Conservation (phyloP, 2,113 vertebrate genomes). For the Indicator indicator region DNA sequence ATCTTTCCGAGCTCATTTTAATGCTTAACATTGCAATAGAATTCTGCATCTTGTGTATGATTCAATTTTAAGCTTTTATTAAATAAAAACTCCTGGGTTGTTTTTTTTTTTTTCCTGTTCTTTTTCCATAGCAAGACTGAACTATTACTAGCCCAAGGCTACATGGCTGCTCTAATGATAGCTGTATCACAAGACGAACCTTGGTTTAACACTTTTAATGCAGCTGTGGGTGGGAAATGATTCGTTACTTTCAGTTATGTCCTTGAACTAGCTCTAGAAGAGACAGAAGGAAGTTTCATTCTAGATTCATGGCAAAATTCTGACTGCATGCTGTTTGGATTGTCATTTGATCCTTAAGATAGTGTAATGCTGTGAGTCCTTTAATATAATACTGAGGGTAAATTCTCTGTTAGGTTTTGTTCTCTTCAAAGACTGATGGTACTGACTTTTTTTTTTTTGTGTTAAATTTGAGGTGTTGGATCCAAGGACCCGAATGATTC, state of each 20-base stretch:
- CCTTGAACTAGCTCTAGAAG: too few relatives aligned
- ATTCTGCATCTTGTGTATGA: too few relatives aligned
- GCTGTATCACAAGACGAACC: not conserved
- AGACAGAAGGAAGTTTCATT: not conserved
- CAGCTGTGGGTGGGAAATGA: not conserved
- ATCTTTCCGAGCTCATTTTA: not conserved
- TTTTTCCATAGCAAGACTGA: not conserved
- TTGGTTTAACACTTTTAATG: not conserved
- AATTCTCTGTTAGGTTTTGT: not conserved
- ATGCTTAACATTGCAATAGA: not conserved
- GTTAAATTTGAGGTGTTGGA: conserved; percentile 86
- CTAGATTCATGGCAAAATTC: not conserved
- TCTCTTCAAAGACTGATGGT: not conserved
- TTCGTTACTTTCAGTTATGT: not conserved
- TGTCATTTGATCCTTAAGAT: not conserved
- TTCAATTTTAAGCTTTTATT: not conserved
- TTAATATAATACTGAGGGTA: not conserved
- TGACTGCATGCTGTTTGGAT: not conserved
- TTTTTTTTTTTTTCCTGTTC: not conserved
- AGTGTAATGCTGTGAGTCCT: not conserved
- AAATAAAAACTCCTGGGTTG: not conserved
- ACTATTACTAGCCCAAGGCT: not conserved
- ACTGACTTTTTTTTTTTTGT: not conserved
- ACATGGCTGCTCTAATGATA: not conserved
- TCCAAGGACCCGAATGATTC: conserved; percentile 94